phyloP scores from a whole-genome alignment of 2,113 vertebrate genomes.

The Pica pica region DNA sequence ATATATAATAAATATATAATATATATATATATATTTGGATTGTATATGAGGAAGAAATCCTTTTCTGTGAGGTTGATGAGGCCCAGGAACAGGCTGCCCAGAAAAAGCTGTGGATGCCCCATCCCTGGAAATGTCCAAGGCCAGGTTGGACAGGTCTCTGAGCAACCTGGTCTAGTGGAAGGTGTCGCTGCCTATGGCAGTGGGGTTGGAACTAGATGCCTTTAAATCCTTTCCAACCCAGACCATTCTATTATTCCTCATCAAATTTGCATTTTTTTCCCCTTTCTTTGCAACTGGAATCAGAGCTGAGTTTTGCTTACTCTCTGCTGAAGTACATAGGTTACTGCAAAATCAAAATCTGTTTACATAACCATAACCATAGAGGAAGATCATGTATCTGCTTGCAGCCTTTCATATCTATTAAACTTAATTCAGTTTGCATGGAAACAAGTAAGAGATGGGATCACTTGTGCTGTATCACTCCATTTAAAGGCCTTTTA shows the following conservation, averaged over 20 bases:
- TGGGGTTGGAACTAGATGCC: neutral
- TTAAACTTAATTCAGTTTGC: neutral
- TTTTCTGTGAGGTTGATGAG: neutral
- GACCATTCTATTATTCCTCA: neutral
- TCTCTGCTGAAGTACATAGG: neutral
- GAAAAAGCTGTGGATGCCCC: neutral
- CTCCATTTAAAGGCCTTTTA: neutral
- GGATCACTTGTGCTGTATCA: neutral
- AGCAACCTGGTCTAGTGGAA: accelerated
- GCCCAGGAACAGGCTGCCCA: neutral
- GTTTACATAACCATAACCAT: neutral
- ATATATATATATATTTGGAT: no score
- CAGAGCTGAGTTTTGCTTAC: neutral
- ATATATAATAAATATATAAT: no score
- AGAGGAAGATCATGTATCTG: neutral
- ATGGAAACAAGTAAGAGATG: neutral
- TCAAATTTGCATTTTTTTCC: accelerated
- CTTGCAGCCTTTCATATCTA: neutral
- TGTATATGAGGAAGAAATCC: neutral
- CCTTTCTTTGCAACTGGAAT: neutral
- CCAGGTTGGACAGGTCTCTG: neutral
- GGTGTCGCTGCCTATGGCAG: neutral
- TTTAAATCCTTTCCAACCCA: neutral
- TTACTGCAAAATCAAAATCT: neutral
- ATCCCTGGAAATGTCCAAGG: neutral